Conservation (phyloP, 2,888 invertebrate species). For the Thymelicus sylvestris region DNA sequence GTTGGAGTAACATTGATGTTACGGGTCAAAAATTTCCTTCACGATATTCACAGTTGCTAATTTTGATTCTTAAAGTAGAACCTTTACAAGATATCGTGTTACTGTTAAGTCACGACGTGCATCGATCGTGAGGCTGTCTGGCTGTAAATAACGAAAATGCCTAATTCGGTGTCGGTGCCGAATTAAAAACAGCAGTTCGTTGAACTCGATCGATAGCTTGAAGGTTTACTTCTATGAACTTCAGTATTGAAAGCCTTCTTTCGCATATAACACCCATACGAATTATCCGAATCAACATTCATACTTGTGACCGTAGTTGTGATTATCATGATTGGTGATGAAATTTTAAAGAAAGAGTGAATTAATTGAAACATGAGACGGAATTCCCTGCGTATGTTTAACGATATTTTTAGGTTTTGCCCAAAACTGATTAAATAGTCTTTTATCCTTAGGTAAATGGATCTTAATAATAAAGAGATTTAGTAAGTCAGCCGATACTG, state of each 20-base stretch:
- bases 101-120: constrained; percentile 15
- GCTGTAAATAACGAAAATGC: constrained; percentile 27
- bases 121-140: constrained; percentile 23
- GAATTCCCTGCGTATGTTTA: too few species aligned
- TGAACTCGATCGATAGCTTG: constrained; percentile 33
- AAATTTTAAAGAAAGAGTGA: too few species aligned
- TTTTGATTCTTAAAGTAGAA: neutral
- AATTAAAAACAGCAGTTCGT: constrained; percentile 44
- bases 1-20: too few species aligned
- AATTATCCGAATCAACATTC: neutral
- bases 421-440: too few species aligned
- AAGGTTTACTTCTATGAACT: constrained; percentile 18
- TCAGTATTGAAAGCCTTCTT: constrained; percentile 10
- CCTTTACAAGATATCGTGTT: neutral
- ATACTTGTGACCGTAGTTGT: neutral
- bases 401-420: too few species aligned
- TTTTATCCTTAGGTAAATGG: too few species aligned
- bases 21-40: too few species aligned
- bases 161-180: constrained; percentile 46
- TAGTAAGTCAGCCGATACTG: too few species aligned
- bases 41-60: too few species aligned
- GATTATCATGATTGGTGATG: neutral
- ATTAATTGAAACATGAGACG: too few species aligned
- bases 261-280: neutral
- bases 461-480: too few species aligned